These are phyloP conservation scores for Rotaria sp. DNA, from an alignment of 2,888 invertebrate species.

Conservation along the genomic window DNA sequence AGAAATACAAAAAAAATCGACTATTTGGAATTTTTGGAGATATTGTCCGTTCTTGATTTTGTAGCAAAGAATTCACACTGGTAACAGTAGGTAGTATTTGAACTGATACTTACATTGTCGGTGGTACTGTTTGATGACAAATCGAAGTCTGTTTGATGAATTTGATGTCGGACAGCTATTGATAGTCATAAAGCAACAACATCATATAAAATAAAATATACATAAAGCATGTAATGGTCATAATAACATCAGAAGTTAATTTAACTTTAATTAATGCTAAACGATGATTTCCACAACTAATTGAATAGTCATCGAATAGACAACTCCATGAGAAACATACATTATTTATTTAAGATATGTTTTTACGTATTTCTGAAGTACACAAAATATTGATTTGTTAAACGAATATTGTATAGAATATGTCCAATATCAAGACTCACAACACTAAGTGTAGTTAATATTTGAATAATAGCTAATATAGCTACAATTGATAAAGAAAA, in stretches of 20 bases:
- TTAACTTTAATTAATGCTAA: background rate
- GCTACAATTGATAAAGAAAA: background rate
- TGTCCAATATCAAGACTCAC: background rate
- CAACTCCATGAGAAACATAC: no score
- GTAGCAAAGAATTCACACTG: no score
- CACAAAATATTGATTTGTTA: background rate
- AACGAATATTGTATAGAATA: background rate
- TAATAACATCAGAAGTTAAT: background rate
- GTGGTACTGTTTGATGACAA: background rate
- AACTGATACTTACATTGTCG: no score
- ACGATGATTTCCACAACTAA: background rate
- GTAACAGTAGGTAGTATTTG: no score
- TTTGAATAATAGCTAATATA: background rate
- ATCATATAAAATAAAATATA: background rate
- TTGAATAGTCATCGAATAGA: no score
- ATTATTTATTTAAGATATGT: background rate
- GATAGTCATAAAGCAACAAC: no score
- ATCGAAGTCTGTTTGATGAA: background rate
- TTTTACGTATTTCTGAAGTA: background rate
- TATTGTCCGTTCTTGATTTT: no score
- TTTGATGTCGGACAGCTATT: background rate
- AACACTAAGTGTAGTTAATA: background rate
- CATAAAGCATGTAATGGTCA: background rate
- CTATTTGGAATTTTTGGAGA: no score
- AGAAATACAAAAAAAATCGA: no score